These are phyloP conservation scores for Miichthys miiuy DNA, from an alignment of 2,797 vertebrate genomes.

Conservation along the genomic window DNA sequence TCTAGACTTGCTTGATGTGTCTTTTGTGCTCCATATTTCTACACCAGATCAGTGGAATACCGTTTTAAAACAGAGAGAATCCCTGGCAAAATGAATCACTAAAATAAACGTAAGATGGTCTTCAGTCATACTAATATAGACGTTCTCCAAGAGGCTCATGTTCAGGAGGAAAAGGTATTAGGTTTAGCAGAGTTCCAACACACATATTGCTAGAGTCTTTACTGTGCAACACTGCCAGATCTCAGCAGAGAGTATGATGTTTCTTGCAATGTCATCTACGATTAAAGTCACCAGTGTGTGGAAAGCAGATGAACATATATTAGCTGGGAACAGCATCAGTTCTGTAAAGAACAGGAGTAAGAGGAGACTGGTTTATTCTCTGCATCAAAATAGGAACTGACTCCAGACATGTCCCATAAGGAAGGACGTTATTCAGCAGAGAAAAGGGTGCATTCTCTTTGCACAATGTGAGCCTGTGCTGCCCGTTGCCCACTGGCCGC, in stretches of 20 bases:
- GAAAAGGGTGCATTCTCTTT: conserved; percentile 56
- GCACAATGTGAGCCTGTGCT: conserved; percentile 72
- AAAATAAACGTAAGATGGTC: background rate
- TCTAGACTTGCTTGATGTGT: conserved; percentile 15
- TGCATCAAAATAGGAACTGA: conserved; percentile 1
- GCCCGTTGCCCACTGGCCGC: conserved; percentile 21
- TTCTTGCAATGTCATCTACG: conserved; percentile 40
- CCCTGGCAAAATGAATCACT: background rate
- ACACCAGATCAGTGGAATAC: background rate
- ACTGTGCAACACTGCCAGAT: conserved; percentile 12
- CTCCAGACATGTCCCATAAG: conserved; percentile 14
- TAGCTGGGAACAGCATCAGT: background rate
- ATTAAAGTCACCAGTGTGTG: conserved; percentile 23
- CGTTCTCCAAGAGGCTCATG: conserved; percentile 20
- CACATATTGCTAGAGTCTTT: conserved; percentile 15
- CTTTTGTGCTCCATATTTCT: conserved; percentile 1
- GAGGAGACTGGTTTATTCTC: background rate
- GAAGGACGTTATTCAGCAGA: conserved; percentile 17
- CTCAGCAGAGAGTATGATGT: conserved; percentile 32
- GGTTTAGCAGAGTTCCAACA: conserved; percentile 28
- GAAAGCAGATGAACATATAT: conserved; percentile 13
- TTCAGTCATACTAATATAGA: background rate
- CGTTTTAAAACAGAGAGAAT: background rate
- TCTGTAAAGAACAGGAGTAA: background rate
- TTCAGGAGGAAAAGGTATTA: conserved; percentile 13